Conservation (phyloP, 1,140 invertebrate species). For the Arctopsyche grandis region DNA sequence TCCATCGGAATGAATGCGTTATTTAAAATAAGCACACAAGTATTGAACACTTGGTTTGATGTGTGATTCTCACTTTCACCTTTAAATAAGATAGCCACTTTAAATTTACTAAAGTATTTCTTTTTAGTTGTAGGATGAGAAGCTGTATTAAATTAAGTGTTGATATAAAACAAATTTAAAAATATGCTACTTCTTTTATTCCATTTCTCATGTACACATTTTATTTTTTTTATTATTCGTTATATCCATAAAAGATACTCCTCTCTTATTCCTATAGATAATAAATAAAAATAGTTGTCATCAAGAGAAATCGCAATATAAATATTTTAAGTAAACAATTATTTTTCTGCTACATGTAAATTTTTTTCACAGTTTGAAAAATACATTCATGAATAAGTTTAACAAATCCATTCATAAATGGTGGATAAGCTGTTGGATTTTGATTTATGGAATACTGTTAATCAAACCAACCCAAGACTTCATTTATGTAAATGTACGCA, state of each 20-base stretch:
- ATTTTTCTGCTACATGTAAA: too few species aligned
- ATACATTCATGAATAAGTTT: too few species aligned
- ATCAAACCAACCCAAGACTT: too few species aligned
- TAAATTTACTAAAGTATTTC: constrained; percentile 46
- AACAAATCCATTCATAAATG: too few species aligned
- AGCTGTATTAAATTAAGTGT: constrained; percentile 55
- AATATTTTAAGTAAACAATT: too few species aligned
- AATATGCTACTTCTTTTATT: constrained; percentile 20
- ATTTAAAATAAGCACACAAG: constrained; percentile 39
- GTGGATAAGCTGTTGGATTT: too few species aligned
- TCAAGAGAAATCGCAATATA: too few species aligned
- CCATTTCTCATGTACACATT: not conserved
- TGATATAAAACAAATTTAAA: constrained; percentile 56
- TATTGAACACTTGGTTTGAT: constrained; percentile 48
- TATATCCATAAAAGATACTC: too few species aligned
- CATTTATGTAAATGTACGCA: too few species aligned
- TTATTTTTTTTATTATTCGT: not conserved
- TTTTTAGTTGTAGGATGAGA: constrained; percentile 54
- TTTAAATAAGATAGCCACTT: constrained; percentile 53
- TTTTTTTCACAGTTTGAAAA: too few species aligned
- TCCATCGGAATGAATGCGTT: constrained; percentile 22
- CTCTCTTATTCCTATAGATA: too few species aligned
- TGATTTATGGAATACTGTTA: too few species aligned
- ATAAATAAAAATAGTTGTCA: not conserved
- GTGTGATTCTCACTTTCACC: constrained; percentile 52